phyloP scores from a whole-genome alignment of 2,797 vertebrate species.

The Semotilus atromaculatus region DNA sequence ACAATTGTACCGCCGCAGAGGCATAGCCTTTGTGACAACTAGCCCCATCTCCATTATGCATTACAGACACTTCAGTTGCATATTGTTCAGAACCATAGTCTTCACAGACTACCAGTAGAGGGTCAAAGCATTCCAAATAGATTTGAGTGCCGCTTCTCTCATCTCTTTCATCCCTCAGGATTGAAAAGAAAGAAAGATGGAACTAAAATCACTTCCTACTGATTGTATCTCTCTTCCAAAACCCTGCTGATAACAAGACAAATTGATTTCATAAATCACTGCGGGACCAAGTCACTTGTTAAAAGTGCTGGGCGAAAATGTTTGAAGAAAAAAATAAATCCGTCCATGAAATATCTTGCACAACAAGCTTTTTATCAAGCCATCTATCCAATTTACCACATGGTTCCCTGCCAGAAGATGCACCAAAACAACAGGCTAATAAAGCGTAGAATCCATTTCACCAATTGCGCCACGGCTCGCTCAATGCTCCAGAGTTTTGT shows the following conservation, averaged over 20 bases:
- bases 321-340: slow-evolving; percentile 63
- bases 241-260: slow-evolving; percentile 74
- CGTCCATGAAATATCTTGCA: slow-evolving; percentile 67
- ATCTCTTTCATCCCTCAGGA: slow-evolving; percentile 47
- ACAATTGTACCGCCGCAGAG: neutral
- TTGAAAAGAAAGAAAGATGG: slow-evolving; percentile 46
- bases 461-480: slow-evolving; percentile 62
- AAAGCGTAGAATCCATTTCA: slow-evolving; percentile 69
- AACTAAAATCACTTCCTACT: slow-evolving; percentile 65
- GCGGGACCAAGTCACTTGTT: slow-evolving; percentile 69
- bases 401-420: slow-evolving; percentile 72
- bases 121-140: slow-evolving; percentile 32
- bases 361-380: slow-evolving; percentile 75
- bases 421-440: slow-evolving; percentile 72
- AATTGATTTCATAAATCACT: slow-evolving; percentile 81
- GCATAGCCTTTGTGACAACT: neutral
- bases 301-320: slow-evolving; percentile 62
- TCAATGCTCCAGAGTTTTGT: slow-evolving; percentile 65
- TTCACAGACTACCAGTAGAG: slow-evolving; percentile 6
- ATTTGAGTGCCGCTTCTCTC: slow-evolving; percentile 22
- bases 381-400: slow-evolving; percentile 77
- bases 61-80: neutral
- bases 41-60: neutral
- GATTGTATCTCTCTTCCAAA: slow-evolving; percentile 71
- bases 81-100: neutral